Evolutionary conservation across 92 coral and sea anemone genomes (phyloP), one percentile per base, ranked within the genome.

Genomic region (Parazoanthus swiftii): DNA sequence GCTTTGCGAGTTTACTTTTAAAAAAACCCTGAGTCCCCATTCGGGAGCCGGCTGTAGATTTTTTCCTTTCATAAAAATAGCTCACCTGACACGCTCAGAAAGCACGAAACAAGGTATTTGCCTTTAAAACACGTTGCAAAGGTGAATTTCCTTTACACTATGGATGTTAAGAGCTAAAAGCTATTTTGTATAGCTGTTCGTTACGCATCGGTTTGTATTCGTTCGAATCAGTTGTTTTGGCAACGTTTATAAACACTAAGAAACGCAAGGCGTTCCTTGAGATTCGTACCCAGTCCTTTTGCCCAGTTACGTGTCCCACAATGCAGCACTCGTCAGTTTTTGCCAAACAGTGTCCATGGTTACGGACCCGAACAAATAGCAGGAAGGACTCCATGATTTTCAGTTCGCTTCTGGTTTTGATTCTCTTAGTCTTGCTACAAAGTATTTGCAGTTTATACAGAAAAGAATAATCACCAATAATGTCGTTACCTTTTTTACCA

Each of bases 401-500:
- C 66, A 25, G 63, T 71, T 72, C 37, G 44, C 48, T 56, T 81
- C 5, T 33, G 38, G 46, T 3, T 54, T 68, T 71, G 46, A 54
- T 63, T 70, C 35, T 33, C 6, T 42, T 87, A 50, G 14, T 21
- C 1, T 18, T 59, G 37, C 14, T 25, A 67, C 66, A 51, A 21
- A 43, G 20, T 5, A 42, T 38, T 42, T 63, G 58, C 35, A 56
- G 85, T 87, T 63, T 67, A 15, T 15, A 36, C 29, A 54, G 39
- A 29, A 23, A 63, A 79, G 56, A 36, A 37, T 79, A 80, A 50
- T 51, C 29, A 2, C 59, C 26, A 54, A 86, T 77, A 70, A 97
- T 97, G 99, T 93, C 99, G 89, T 93, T 97, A 42, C 99, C 99
- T 76, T 97, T 97, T 86, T 90, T 97, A 36, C 98, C 98, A 54